Percentiles rank a stretch among this genome's conserved stretches.
phyloP scores from a whole-genome alignment of 2,888 invertebrate genomes.

The Elysia crispata region DNA sequence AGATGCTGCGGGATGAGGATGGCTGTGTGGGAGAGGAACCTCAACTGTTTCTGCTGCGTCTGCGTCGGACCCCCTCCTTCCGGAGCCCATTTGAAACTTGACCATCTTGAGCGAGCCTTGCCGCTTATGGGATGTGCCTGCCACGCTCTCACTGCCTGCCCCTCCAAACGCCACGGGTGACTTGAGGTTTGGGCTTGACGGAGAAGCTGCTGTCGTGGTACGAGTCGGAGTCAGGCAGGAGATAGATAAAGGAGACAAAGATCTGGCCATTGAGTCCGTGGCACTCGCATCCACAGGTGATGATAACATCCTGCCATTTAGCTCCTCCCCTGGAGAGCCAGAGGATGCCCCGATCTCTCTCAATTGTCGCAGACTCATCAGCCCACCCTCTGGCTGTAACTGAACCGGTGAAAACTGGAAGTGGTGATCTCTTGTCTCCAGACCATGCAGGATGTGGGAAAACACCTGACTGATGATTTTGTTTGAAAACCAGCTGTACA shows the following conservation, averaged over 20 bases:
- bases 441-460: constrained; percentile 48
- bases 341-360: constrained; percentile 13
- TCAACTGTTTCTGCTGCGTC: not conserved
- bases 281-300: not conserved
- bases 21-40: not conserved
- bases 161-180: too few species aligned
- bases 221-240: too few species aligned
- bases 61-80: not conserved
- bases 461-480: constrained; percentile 55
- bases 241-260: not conserved
- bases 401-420: not conserved
- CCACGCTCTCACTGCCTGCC: too few species aligned
- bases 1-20: constrained; percentile 11
- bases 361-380: not conserved
- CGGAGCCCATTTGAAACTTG: constrained; percentile 4
- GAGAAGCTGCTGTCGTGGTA: too few species aligned
- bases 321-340: not conserved
- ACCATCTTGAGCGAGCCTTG: constrained; percentile 37
- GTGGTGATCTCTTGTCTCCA: constrained; percentile 18
- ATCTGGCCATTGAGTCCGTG: not conserved
- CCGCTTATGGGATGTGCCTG: not conserved
- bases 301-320: not conserved
- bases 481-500: constrained; percentile 54
- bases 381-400: too few species aligned
- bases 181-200: too few species aligned